phyloP scores from a whole-genome alignment of 2,888 invertebrate genomes.

The Cataglyphis rosenhaueri region DNA sequence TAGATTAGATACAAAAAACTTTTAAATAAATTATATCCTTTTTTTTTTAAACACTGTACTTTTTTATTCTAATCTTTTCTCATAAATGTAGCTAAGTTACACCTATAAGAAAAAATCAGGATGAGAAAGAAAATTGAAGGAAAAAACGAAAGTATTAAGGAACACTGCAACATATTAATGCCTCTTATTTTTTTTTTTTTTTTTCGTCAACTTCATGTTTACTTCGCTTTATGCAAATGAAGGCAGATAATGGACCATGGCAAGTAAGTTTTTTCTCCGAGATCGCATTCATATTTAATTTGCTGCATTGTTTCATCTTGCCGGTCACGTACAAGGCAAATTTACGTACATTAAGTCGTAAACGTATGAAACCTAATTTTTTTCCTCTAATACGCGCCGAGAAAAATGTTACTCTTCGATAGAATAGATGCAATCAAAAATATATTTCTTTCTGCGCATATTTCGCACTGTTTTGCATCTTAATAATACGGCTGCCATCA shows the following conservation, averaged over 20 bases:
- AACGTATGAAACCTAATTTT: slow-evolving; percentile 2
- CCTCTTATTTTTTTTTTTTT: neutral
- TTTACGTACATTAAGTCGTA: neutral
- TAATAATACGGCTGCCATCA: neutral
- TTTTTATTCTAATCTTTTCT: too few relatives aligned
- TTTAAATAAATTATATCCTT: neutral
- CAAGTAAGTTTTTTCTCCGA: slow-evolving; percentile 4
- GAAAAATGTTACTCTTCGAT: neutral
- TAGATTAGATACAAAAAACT: neutral
- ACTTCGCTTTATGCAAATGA: slow-evolving; percentile 21
- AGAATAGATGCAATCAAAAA: neutral
- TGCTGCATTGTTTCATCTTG: neutral
- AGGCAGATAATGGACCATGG: neutral
- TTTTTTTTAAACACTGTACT: neutral
- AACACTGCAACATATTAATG: neutral
- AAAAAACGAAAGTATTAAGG: slow-evolving; percentile 14
- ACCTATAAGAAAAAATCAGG: neutral
- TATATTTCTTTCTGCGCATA: neutral
- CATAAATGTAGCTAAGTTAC: neutral
- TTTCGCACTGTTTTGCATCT: neutral
- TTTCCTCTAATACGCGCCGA: neutral
- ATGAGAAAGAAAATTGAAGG: neutral
- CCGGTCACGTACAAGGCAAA: neutral
- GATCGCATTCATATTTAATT: neutral
- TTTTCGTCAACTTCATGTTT: slow-evolving; percentile 20